Evolutionary conservation across 2,888 invertebrate species (phyloP).

Genomic region (Hydrotaea diabolus): DNA sequence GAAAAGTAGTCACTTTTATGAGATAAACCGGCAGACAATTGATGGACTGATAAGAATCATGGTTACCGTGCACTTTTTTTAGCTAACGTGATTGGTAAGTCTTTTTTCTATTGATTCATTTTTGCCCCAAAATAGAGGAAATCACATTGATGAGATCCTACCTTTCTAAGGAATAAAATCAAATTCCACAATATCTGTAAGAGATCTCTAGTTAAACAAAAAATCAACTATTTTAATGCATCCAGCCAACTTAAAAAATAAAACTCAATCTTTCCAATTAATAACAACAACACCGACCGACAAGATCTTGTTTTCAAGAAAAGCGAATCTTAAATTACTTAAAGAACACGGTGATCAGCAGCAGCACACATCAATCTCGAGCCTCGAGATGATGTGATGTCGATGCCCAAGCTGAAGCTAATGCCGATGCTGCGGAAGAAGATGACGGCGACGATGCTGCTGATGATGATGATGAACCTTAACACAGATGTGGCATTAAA

Average conservation of each 20-base stretch:
- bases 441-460: constrained; percentile 48
- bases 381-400: not conserved
- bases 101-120: not conserved
- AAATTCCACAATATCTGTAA: constrained; percentile 11
- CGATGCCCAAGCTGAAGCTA: not conserved
- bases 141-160: not conserved
- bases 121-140: not conserved
- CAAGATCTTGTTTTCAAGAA: constrained; percentile 58
- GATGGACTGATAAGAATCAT: too few relatives aligned
- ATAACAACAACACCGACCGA: constrained; percentile 41
- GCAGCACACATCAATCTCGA: constrained; percentile 51
- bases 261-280: constrained; percentile 55
- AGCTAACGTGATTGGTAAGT: not conserved
- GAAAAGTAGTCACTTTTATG: too few relatives aligned
- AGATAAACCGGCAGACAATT: too few relatives aligned
- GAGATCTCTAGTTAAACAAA: not conserved
- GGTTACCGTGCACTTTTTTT: too few relatives aligned
- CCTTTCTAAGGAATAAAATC: not conserved
- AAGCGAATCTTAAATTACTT: constrained; percentile 61
- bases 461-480: constrained; percentile 53
- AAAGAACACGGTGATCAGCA: constrained; percentile 12
- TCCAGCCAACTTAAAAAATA: not conserved
- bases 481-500: constrained; percentile 53
- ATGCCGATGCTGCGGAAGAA: constrained; percentile 18
- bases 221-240: not conserved